Base-by-base conservation (phyloP, 2,113 vertebrate genomes). In the Ictalurus punctatus region DNA sequence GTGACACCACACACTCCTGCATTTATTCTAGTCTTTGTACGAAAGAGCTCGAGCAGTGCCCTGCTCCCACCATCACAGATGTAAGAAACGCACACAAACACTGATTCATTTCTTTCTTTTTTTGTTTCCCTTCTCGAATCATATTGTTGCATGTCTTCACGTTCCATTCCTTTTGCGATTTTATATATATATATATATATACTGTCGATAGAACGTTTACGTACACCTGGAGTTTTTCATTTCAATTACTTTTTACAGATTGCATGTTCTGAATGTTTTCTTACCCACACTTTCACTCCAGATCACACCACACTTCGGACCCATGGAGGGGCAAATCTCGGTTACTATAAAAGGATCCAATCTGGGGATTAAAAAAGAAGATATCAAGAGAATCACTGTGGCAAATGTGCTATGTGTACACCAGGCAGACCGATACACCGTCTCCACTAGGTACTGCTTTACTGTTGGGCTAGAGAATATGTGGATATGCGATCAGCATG, bases 301-400 rank as follows among this genome's bases (percentile, higher is more conserved):
- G 98, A 97, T 99, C 94, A 90, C 96, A 87, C 98, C 98, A 52
- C 94, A 94, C 86, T 98, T 94, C 0, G 98, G 98, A 23, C 98
- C 98, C 0, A 92, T 97, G 34, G 95, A 93, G 0, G 98, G 98
- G 0, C 94, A 95, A 40, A 97, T 99, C 90, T 93, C 94, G 0
- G 92, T 99, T 89, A 99, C 98, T 82, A 98, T 99, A 93, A 95
- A 94, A 71, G 98, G 98, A 88, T 99, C 97, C 89, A 98, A 99
- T 89, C 92, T 99, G 96, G 98, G 98, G 37, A 95, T 98, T 88
- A 95, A 89, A 90, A 94, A 96, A 34, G 94, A 96, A 0, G 98
- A 99, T 90, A 94, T 99, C 30, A 94, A 92, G 93, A 94, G 74
- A 71, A 93, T 99, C 93, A 96, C 84, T 0, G 98, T 99, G 94